Base-by-base conservation (phyloP, 2,797 vertebrate genomes). In the Sebastes taczanowskii region DNA sequence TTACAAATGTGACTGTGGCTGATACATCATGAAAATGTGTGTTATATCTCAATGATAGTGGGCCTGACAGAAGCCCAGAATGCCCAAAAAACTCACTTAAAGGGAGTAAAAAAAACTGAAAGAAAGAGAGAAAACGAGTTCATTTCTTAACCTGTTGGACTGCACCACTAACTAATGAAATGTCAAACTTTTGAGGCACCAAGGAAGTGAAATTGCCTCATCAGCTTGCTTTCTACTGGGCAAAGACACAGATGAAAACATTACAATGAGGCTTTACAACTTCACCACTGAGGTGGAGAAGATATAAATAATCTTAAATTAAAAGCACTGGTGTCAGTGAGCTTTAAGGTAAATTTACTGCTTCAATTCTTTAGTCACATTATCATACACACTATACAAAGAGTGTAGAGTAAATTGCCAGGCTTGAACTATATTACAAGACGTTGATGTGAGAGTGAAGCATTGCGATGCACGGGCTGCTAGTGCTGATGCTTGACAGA, bases 241-340 rank as follows among this genome's bases (percentile, higher is more conserved):
- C 30, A 71, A 86, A 76, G 76, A 78, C 72, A 77, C 23, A 80
- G 62, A 71, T 77, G 60, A 83, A 78, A 66, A 83, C 29, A 78
- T 76, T 2, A 64, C 34, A 75, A 56, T 71, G 46, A 74, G 59
- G 61, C 62, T 68, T 56, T 27, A 56, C 59, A 49, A 49, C 46
- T 49, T 49, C 46, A 49, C 58, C 34, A 30, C 42, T 25, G 71
- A 82, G 20, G 49, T 60, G 25, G 58, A 74, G 22, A 77, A 76
- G 59, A 56, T 58, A 68, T 71, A 70, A 55, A 49, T 76, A 42
- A 30, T 55, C 62, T 62, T 16, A 22, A 18, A 22, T 27, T 65
- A 46, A 80, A 84, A 75, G 68, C 64, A 61, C 30, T 9, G 14
- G 42, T 74, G 68, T 46, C 55, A 55, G 29, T 20, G 23, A 65